A percentile compares a stretch with the other conserved stretches of the same genome.
Evolutionary conservation across 2,113 vertebrate genomes (phyloP).

Genomic region (Anser brachyrhynchus): DNA sequence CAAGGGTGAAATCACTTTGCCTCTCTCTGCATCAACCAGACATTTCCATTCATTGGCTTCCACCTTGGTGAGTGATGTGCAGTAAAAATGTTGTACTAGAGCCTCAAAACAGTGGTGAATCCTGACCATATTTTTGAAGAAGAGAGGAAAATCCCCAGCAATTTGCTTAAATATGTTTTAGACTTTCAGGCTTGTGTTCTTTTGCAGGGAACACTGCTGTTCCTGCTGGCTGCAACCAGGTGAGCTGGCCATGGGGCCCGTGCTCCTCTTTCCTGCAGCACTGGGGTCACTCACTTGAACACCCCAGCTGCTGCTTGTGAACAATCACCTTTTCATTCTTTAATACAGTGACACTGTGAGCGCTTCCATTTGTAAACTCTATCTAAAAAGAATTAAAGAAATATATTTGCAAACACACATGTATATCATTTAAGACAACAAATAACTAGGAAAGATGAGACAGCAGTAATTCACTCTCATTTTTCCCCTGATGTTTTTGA

Average conservation of each 20-base stretch:
- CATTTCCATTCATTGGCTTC: neutral
- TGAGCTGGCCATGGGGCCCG: neutral
- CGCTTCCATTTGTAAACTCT: neutral
- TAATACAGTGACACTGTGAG: neutral
- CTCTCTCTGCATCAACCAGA: neutral
- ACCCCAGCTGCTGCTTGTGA: neutral
- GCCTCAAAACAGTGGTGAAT: neutral
- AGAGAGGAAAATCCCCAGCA: neutral
- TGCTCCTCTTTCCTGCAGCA: neutral
- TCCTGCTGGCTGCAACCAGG: neutral
- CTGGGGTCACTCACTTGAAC: neutral
- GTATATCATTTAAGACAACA: constrained; percentile 30
- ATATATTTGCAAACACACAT: constrained; percentile 6
- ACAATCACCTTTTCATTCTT: neutral
- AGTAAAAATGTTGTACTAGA: neutral
- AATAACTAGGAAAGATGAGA: neutral
- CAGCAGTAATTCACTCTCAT: neutral
- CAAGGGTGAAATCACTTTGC: neutral
- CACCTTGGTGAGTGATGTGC: neutral
- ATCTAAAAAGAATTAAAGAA: constrained; percentile 10
- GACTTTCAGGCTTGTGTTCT: neutral
- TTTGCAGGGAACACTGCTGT: neutral
- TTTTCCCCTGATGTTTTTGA: constrained; percentile 38
- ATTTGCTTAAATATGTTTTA: neutral
- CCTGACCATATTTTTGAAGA: neutral